A percentile compares a stretch with the other conserved stretches of the same genome.
These are phyloP conservation scores for Amphiprion ocellaris DNA, from an alignment of 2,113 vertebrate species.

Conservation along the genomic window DNA sequence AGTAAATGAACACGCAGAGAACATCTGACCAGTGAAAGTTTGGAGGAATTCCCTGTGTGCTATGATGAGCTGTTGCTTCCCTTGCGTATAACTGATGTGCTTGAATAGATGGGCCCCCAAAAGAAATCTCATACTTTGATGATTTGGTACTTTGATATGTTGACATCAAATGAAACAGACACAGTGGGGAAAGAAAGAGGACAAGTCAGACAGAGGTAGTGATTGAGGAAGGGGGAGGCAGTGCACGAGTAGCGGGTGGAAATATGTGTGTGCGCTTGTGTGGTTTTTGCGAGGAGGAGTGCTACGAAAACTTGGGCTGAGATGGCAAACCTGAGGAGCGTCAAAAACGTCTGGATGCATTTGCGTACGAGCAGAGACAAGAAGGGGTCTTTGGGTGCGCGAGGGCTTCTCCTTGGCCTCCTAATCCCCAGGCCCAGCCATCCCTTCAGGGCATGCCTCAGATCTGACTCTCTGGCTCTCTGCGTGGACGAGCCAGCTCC, in stretches of 20 bases:
- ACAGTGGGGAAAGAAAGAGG: conserved; percentile 71
- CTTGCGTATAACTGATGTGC: conserved; percentile 85
- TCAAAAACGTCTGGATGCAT: conserved; percentile 94
- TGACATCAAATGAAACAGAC: conserved; percentile 92
- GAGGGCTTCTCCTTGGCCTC: conserved; percentile 93
- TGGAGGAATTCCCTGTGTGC: conserved; percentile 72
- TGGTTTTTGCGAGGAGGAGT: conserved; percentile 39
- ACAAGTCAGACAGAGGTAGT: conserved; percentile 72
- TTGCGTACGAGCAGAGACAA: conserved; percentile 96
- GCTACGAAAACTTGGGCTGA: conserved; percentile 85
- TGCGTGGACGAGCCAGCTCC: conserved; percentile 81
- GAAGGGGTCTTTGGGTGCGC: conserved; percentile 89
- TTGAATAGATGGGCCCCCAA: conserved; percentile 86
- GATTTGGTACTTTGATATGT: conserved; percentile 97
- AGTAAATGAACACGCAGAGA: not conserved
- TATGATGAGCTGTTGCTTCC: conserved; percentile 88
- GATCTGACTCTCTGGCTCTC: conserved; percentile 94
- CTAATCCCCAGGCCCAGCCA: conserved; percentile 99
- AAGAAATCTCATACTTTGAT: conserved; percentile 97
- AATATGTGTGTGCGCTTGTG: conserved; percentile 38
- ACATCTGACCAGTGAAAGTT: conserved; percentile 34
- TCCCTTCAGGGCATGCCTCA: conserved; percentile 99
- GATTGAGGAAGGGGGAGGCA: conserved; percentile 45
- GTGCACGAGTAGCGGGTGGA: conserved; percentile 31
- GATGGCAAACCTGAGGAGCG: conserved; percentile 88